Percentiles rank a stretch among this genome's conserved stretches.
phyloP scores from a whole-genome alignment of 1,140 invertebrate genomes.

The Nephotettix cincticeps region DNA sequence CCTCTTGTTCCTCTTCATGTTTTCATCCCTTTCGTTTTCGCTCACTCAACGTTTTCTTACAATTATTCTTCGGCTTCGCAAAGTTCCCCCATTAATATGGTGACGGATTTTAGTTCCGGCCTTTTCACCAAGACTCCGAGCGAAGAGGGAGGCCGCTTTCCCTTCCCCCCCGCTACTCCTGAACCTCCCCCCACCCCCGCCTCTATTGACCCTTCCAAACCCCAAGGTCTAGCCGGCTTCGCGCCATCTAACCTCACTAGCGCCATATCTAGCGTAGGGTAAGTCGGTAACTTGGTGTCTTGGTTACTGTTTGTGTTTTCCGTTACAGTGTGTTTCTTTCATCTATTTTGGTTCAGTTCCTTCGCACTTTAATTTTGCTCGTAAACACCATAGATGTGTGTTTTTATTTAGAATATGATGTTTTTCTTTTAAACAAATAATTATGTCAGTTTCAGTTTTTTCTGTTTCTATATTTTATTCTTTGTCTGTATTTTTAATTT shows the following conservation, averaged over 20 bases:
- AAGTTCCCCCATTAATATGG: slow-evolving; percentile 87
- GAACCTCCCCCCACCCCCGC: slow-evolving; percentile 34
- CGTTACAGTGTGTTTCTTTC: neutral
- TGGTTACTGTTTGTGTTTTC: neutral
- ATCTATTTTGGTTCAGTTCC: neutral
- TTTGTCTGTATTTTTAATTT: too few relatives aligned
- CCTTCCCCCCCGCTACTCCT: slow-evolving; percentile 48
- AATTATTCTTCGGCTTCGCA: slow-evolving; percentile 25
- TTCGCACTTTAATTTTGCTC: too few relatives aligned
- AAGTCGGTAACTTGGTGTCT: slow-evolving; percentile 32
- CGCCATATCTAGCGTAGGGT: slow-evolving; percentile 43
- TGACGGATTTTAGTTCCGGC: slow-evolving; percentile 81
- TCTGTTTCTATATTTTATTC: too few relatives aligned
- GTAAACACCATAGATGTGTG: too few relatives aligned
- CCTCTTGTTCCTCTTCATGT: neutral
- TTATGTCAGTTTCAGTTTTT: too few relatives aligned
- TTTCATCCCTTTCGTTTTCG: slow-evolving; percentile 28
- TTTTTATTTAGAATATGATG: too few relatives aligned
- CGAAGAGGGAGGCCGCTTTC: slow-evolving; percentile 67
- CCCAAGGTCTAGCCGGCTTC: slow-evolving; percentile 37
- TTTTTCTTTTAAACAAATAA: too few relatives aligned
- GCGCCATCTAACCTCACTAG: slow-evolving; percentile 43
- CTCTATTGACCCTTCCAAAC: slow-evolving; percentile 30
- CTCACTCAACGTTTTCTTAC: slow-evolving; percentile 8
- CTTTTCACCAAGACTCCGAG: slow-evolving; percentile 78